phyloP scores from a whole-genome alignment of 2,888 invertebrate genomes.

The Nysson spinosus region DNA sequence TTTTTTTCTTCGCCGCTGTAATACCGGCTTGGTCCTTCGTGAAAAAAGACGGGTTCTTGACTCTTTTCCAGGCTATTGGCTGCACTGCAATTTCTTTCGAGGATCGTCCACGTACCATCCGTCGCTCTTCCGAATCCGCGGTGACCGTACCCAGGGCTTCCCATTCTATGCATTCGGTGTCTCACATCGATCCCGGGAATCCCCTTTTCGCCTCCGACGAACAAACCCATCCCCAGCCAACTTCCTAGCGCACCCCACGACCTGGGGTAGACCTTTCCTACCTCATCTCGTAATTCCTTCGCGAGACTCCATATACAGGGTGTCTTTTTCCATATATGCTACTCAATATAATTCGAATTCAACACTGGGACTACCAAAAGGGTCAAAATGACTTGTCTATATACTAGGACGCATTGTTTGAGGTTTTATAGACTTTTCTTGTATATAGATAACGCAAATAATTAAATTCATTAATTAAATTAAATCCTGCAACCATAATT shows the following conservation, averaged over 20 bases:
- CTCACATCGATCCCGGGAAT: conserved; percentile 38
- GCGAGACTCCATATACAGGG: conserved; percentile 1
- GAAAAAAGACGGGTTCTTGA: too few species aligned
- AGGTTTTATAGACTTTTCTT: too few species aligned
- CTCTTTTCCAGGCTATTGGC: conserved; percentile 35
- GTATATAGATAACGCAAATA: too few species aligned
- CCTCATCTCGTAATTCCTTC: conserved; percentile 28
- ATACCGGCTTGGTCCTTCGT: too few species aligned
- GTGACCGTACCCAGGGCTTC: conserved; percentile 17
- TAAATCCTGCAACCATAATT: too few species aligned
- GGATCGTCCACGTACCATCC: conserved; percentile 28
- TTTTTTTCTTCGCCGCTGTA: too few species aligned
- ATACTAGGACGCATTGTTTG: too few species aligned
- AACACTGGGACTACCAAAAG: too few species aligned
- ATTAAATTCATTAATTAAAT: too few species aligned
- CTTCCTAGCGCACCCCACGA: background rate
- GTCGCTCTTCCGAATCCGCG: conserved; percentile 14
- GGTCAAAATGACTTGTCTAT: too few species aligned
- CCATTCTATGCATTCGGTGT: conserved; percentile 25
- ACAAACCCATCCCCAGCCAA: background rate
- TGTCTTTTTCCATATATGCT: too few species aligned
- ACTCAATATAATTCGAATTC: too few species aligned
- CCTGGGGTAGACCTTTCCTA: conserved; percentile 1
- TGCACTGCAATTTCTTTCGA: conserved; percentile 20
- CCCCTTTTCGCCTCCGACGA: conserved; percentile 17